Base-by-base conservation (phyloP, 2,888 invertebrate species). In the Rhagonycha fulva region DNA sequence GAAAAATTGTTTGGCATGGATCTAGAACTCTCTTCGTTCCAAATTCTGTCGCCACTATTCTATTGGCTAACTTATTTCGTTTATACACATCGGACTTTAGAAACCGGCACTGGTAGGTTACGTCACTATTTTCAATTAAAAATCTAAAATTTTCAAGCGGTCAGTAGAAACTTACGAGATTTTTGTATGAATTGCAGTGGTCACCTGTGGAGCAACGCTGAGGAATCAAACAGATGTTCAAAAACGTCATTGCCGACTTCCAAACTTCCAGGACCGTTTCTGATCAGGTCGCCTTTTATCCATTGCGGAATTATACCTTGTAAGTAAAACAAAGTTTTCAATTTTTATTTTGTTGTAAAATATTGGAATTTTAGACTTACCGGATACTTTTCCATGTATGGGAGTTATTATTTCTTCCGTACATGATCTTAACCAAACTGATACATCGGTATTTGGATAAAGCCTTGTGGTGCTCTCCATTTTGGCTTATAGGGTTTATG, bases 191-290 rank as follows among this genome's bases (percentile, higher is more conserved):
- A 14, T 66, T 62, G n/a, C 10, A 1, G 7, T 70, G 14, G 71
- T 84, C 86, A 91, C 91, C 90, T 90, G 87, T 96, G 96, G 68
- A 96, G 83, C 71, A 96, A 89, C 0, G 97, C 96, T 1, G 97
- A 93, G 82, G 96, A 94, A 87, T 98, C 98, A 85, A 98, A 98
- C 66, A 97, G 88, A 86, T 98, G 98, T 71, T 94, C 90, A 85
- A 94, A 96, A 47, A 90, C 89, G 89, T 93, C 93, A 9, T 93
- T 89, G 0, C 97, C 96, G 67, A 96, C 93, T 85, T 95, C 93
- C 73, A 95, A 89, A 61, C 93, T 93, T 1, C 97, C 98, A 0
- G 97, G 97, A 0, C 98, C 98, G 86, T 97, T 97, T 75, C 97
- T 90, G 14, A 96, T 86, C 61, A 97, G 88, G 1, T 91, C 91